Evolutionary conservation across 2,113 vertebrate genomes (phyloP).

Genomic region (Pluvianellus socialis): DNA sequence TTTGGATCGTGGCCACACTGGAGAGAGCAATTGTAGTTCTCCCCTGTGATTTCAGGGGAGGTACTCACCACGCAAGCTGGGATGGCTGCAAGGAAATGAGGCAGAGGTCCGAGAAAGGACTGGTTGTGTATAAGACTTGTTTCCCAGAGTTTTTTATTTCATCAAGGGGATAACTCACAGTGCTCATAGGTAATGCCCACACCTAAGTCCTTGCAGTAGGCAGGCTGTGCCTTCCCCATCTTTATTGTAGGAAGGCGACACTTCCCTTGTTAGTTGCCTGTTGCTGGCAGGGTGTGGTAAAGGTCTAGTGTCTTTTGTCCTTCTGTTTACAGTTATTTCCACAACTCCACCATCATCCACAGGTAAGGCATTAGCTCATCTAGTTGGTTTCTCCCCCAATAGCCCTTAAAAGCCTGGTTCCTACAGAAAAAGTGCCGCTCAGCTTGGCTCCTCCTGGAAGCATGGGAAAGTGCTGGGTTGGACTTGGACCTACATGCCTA

Average conservation of each 20-base stretch:
- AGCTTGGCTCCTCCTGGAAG: neutral
- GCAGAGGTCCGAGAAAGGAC: neutral
- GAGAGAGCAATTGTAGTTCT: neutral
- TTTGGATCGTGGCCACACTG: fast-evolving
- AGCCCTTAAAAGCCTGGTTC: neutral
- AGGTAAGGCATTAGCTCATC: neutral
- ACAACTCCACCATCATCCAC: neutral
- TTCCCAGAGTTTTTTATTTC: neutral
- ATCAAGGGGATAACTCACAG: neutral
- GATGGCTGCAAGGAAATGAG: neutral
- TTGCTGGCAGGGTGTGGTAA: neutral
- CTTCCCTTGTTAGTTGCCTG: neutral
- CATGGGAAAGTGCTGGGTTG: neutral
- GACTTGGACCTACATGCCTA: neutral
- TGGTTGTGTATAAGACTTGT: neutral
- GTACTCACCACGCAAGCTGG: neutral
- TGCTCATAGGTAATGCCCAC: neutral
- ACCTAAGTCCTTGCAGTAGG: neutral
- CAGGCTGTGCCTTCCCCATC: neutral
- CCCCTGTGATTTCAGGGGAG: neutral
- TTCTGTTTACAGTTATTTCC: neutral
- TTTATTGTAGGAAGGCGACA: neutral
- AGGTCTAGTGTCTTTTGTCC: neutral
- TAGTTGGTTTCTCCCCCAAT: neutral
- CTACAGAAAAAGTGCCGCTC: neutral